Evolutionary conservation across 2,888 invertebrate species (phyloP).

Genomic region (Graphium colonna): DNA sequence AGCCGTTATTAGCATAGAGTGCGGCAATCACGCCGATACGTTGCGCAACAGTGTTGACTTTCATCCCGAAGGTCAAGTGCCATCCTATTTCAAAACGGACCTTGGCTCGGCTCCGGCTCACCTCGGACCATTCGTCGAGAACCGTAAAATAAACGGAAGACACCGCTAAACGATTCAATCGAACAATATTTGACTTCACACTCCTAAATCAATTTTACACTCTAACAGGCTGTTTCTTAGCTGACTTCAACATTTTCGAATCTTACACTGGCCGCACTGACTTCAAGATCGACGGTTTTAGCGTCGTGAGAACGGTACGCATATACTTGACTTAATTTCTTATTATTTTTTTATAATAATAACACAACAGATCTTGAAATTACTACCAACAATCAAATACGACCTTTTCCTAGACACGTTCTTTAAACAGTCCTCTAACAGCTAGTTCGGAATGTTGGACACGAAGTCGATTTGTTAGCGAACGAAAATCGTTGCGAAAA

Average conservation of each 20-base stretch:
- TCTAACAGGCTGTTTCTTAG: conserved; percentile 31
- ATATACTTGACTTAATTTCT: conserved; percentile 72
- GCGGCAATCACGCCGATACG: conserved; percentile 58
- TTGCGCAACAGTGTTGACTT: conserved; percentile 78
- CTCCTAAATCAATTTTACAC: conserved; percentile 39
- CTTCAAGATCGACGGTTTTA: conserved; percentile 68
- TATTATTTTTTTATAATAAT: conserved; percentile 76
- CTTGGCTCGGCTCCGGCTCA: conserved; percentile 72
- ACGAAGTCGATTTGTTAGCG: conserved; percentile 74
- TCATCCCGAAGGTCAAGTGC: conserved; percentile 79
- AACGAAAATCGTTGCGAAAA: conserved; percentile 63
- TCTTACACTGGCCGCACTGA: background rate
- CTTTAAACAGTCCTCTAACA: conserved; percentile 76
- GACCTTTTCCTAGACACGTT: conserved; percentile 78
- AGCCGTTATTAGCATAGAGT: conserved; percentile 73
- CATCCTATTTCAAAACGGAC: conserved; percentile 79
- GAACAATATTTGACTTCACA: conserved; percentile 42
- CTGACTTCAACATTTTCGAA: background rate
- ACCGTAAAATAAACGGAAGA: conserved; percentile 66
- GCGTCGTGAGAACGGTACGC: conserved; percentile 70
- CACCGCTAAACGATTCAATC: conserved; percentile 62
- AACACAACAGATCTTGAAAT: conserved; percentile 75
- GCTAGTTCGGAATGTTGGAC: conserved; percentile 76
- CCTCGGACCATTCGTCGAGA: conserved; percentile 61
- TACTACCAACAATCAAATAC: conserved; percentile 76